phyloP scores from a whole-genome alignment of 2,888 invertebrate species.

The Zele albiditarsus region DNA sequence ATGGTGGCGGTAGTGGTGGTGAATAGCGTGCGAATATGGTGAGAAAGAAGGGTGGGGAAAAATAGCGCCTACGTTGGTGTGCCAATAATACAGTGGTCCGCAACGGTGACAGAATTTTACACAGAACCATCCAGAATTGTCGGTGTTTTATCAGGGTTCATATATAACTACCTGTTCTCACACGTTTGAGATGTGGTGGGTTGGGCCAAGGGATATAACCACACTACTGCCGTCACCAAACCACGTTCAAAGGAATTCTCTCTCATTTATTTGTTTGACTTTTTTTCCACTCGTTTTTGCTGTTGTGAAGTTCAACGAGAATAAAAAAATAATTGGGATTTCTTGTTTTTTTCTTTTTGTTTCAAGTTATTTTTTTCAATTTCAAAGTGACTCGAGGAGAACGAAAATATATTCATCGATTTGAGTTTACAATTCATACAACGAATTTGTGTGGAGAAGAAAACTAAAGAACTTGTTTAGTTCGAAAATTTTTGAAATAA shows the following conservation, averaged over 20 bases:
- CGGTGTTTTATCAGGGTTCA: neutral
- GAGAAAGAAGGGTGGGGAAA: slow-evolving; percentile 41
- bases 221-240: neutral
- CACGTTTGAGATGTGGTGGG: neutral
- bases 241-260: neutral
- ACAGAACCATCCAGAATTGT: slow-evolving; percentile 43
- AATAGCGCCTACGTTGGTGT: slow-evolving; percentile 41
- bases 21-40: slow-evolving; percentile 54
- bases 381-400: too few relatives aligned
- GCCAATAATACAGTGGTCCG: slow-evolving; percentile 47
- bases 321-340: too few relatives aligned
- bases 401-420: too few relatives aligned
- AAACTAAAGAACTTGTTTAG: too few relatives aligned
- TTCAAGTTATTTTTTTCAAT: too few relatives aligned
- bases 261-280: neutral
- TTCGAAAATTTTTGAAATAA: neutral
- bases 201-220: neutral
- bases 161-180: slow-evolving; percentile 14
- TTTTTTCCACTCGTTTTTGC: neutral
- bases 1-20: neutral
- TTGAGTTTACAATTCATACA: too few relatives aligned
- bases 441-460: too few relatives aligned
- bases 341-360: too few relatives aligned
- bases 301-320: neutral
- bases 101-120: slow-evolving; percentile 51